Evolutionary conservation across 2,113 vertebrate species (phyloP).

Genomic region (Mandrillus leucophaeus): DNA sequence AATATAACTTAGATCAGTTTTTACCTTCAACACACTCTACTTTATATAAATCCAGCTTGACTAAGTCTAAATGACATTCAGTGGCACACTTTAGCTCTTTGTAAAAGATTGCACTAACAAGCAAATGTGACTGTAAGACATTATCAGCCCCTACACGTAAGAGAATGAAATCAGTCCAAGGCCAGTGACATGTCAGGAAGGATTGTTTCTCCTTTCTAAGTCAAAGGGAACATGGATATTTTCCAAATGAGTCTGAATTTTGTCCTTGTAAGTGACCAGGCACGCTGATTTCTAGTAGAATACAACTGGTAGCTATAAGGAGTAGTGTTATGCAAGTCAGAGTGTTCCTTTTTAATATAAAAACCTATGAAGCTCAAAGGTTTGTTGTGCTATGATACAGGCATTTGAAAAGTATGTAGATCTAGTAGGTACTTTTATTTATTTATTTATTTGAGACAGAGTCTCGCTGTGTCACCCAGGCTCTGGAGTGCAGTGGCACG

Average conservation of each 20-base stretch:
- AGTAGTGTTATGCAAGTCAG: constrained; percentile 72
- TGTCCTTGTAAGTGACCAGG: constrained; percentile 47
- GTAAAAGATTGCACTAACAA: constrained; percentile 72
- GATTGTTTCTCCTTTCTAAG: constrained; percentile 36
- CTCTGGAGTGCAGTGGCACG: too few relatives aligned
- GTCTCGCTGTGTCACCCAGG: too few relatives aligned
- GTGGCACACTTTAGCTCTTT: constrained; percentile 72
- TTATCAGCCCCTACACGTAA: constrained; percentile 66
- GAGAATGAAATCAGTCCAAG: constrained; percentile 67
- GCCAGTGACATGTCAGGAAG: background rate
- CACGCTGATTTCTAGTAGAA: constrained; percentile 66
- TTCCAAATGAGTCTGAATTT: constrained; percentile 55
- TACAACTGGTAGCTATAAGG: constrained; percentile 70
- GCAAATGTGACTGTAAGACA: constrained; percentile 69
- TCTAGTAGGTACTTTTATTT: background rate
- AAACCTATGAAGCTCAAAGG: constrained; percentile 61
- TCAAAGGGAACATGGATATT: background rate
- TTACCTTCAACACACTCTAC: constrained; percentile 75
- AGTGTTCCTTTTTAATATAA: constrained; percentile 69
- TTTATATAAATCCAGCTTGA: constrained; percentile 79
- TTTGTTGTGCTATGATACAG: background rate
- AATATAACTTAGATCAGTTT: constrained; percentile 48
- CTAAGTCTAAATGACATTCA: constrained; percentile 73
- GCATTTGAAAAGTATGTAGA: background rate
- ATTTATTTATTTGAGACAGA: too few relatives aligned